Evolutionary conservation across 37 sponge, comb jelly and placozoan species (phyloP), one percentile per base, ranked within the genome.

Genomic region (Hormiphora californensis): DNA sequence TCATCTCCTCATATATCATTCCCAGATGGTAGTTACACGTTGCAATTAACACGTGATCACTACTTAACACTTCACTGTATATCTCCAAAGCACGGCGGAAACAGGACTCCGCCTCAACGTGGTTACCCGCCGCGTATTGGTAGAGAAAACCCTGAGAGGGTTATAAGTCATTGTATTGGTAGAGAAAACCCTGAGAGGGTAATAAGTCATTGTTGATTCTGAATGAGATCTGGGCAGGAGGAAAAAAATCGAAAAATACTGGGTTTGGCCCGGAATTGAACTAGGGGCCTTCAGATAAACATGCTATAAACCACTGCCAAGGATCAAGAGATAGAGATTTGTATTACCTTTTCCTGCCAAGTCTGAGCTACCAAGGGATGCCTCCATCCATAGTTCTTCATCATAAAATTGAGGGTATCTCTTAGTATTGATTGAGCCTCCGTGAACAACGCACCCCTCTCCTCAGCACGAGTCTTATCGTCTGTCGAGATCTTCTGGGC

Each of bases 21-120:
- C 81, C 81, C 81, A 73, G 81, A 41, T 73, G 81, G 44, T 73
- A 73, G 27, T 73, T 43, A 40, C 81, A 73, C 44, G 81, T 73
- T 21, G 81, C 81, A 33, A 27, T 27, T 9, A 73, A 46, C 81
- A 73, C 81, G 46, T 73, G 81, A 40, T 73, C 81, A 4, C 43
- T 43, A 40, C 44, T 40, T 4, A 73, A 46, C 9, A 73, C 81
- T 40, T 73, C 81, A 4, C 43, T 28, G 81, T 73, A 73, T 25
- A 73, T 73, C 25, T 73, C 44, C 46, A 73, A 46, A 39, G 81
- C 81, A 11, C 43, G 40, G 27, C 43, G 40, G 81, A 73, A 73
- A 40, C 81, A 73, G 9, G 21, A n/a, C 81, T 73, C 81, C 1
- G 46, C 35, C 25, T 73, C 36, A n/a, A 17, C 38, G 17, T 46